A percentile compares a stretch with the other conserved stretches of the same genome.
These are phyloP conservation scores for Rhimphoctona megacephalus DNA, from an alignment of 2,888 invertebrate genomes.

Conservation along the genomic window DNA sequence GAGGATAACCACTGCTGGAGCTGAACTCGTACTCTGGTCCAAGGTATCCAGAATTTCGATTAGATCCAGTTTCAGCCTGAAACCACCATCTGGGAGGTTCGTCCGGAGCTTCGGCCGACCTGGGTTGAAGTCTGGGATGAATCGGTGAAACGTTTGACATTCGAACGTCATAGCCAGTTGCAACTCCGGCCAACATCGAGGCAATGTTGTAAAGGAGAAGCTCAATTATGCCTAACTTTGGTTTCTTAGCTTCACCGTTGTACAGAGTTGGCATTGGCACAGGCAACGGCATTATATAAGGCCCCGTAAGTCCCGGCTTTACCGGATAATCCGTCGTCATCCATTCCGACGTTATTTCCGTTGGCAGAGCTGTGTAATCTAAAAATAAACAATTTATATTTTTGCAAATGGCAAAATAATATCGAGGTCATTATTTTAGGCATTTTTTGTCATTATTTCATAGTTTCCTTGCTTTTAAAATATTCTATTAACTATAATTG, in stretches of 20 bases:
- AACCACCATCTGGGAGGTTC: constrained; percentile 82
- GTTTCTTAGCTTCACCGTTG: constrained; percentile 90
- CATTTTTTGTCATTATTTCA: constrained; percentile 10
- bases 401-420: constrained; percentile 63
- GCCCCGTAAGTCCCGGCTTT: constrained; percentile 81
- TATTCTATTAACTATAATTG: constrained; percentile 19
- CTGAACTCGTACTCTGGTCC: constrained; percentile 87
- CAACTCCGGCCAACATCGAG: constrained; percentile 95
- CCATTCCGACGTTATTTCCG: constrained; percentile 80
- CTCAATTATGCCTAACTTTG: constrained; percentile 91
- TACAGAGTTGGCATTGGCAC: constrained; percentile 94
- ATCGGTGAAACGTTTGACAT: constrained; percentile 94
- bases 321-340: constrained; percentile 78
- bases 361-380: constrained; percentile 81
- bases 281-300: constrained; percentile 85
- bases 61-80: constrained; percentile 79
- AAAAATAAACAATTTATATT: constrained; percentile 74
- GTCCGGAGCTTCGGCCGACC: constrained; percentile 75
- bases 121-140: constrained; percentile 92
- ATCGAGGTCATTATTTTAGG: constrained; percentile 50
- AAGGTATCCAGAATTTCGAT: constrained; percentile 82
- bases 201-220: constrained; percentile 96
- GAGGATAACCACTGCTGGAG: constrained; percentile 88
- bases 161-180: constrained; percentile 96
- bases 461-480: constrained; percentile 36